These are phyloP conservation scores for Habropoda laboriosa DNA, from an alignment of 1,140 invertebrate genomes.

Conservation along the genomic window DNA sequence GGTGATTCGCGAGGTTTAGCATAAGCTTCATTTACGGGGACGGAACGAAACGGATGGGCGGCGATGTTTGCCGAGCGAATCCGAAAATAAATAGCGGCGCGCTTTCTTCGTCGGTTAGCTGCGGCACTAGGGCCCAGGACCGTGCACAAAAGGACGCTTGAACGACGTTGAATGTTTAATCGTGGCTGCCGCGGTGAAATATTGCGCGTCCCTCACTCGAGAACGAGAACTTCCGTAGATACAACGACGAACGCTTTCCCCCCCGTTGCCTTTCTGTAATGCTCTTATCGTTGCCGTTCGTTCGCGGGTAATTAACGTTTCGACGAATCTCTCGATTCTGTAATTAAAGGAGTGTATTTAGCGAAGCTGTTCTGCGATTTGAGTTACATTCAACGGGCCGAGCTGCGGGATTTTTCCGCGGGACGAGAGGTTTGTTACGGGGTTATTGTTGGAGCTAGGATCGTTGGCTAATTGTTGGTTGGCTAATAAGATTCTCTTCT, in stretches of 20 bases:
- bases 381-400: too few species aligned
- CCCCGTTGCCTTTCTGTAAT: neutral
- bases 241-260: too few species aligned
- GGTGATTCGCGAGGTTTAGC: slow-evolving; percentile 24
- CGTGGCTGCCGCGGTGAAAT: neutral
- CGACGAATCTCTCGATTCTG: neutral
- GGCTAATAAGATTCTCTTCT: too few species aligned
- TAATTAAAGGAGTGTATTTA: neutral
- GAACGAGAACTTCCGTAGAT: too few species aligned
- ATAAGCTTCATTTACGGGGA: slow-evolving; percentile 45
- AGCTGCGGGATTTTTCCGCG: too few species aligned
- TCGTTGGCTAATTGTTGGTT: too few species aligned
- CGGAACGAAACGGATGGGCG: neutral
- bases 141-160: neutral
- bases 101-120: neutral
- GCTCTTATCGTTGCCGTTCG: neutral
- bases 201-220: neutral
- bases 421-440: too few species aligned
- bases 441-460: too few species aligned
- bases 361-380: neutral
- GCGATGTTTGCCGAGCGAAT: slow-evolving; percentile 21
- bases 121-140: neutral
- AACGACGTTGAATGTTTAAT: slow-evolving; percentile 8
- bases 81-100: slow-evolving; percentile 33
- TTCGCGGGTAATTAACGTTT: neutral